Evolutionary conservation across 1,140 invertebrate species (phyloP), one percentile per base, ranked within the genome.

Genomic region (Antheraea mylitta): DNA sequence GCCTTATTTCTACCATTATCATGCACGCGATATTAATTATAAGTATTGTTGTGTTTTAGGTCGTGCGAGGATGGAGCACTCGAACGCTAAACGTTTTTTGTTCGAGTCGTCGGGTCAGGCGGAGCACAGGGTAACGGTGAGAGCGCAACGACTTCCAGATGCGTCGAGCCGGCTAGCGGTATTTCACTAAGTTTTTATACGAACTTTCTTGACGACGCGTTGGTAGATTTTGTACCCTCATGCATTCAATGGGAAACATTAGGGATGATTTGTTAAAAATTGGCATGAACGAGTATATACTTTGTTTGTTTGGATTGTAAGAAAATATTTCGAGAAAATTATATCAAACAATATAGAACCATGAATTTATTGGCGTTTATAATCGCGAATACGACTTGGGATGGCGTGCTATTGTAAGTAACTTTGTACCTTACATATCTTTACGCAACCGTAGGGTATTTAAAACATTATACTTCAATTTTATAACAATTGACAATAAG

Each of bases 131-230:
- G 64, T 89, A 88, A 87, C 86, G 86, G 88, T 88, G 86, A 82
- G 81, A 75, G 77, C 75, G 78, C 80, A 84, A 89, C 81, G 81
- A 78, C 79, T 81, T 81, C 86, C 88, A 90, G 88, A 90, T 90
- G 88, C 74, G 81, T 62, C 77, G 80, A 70, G 80, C 59, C 78
- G 80, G 72, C 74, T 89, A 90, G 85, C 85, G 86, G 88, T 90
- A 87, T 84, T 80, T 79, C 79, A 81, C 74, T 67, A 72, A 53
- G 18, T 61, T 61, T 87, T 89, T 87, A 80, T 81, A 76, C 72
- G 45, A 53, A 75, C 73, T 70, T 76, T 78, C 71, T 72, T 70
- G 30, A 42, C 18, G 65, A n/a, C 18, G 16, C 66, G 63, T 45
- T 66, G 19, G 30, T 37, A 30, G 48, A 48, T 69, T 69, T 71